Base-by-base conservation (phyloP, 2,888 invertebrate genomes). In the Sesia bembeciformis region DNA sequence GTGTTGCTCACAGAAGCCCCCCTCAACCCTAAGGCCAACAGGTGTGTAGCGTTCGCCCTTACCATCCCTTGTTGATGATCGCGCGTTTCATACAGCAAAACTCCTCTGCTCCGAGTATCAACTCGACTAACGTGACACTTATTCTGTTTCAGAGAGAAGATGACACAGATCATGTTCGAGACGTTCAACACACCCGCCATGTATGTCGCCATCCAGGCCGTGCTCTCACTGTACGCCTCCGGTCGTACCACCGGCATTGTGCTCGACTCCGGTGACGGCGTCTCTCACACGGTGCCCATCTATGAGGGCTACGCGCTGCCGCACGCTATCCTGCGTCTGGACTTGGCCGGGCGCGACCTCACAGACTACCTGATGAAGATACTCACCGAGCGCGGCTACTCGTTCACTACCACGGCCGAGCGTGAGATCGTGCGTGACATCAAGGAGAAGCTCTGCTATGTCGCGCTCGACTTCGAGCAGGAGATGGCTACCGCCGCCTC, bases 161-260 rank as follows among this genome's bases (percentile, higher is more conserved):
- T 96, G 95, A 95, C 95, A 55, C 95, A 96, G 89, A 96, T 96
- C 82, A 96, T 96, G 96, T 96, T 96, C 82, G 96, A 96, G 86
- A 96, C 96, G 54, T 96, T 96, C 92, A 96, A 96, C 91, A 95
- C 95, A 53, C 96, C 97, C 61, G 96, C 96, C 74, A 96, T 96
- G 96, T 97, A 97, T 87, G 96, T 97, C 64, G 96, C 96, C 78
- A 97, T 97, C 90, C 96, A 97, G 90, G 97, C 96, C 70, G 97
- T 97, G 66, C 92, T 97, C 61, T 96, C 96, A 52, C 91, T 97
- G 83, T 97, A 97, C 88, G 97, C 97, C 64, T 97, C 97, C 78
- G 97, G 97, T 91, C 95, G 97, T 93, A 97, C 97, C 88, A 97
- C 97, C 81, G 97, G 97, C 93, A 97, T 97, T 84, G 97, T 97